These are phyloP conservation scores for Syngnathoides biaculeatus DNA, from an alignment of 2,113 vertebrate genomes.

Conservation along the genomic window DNA sequence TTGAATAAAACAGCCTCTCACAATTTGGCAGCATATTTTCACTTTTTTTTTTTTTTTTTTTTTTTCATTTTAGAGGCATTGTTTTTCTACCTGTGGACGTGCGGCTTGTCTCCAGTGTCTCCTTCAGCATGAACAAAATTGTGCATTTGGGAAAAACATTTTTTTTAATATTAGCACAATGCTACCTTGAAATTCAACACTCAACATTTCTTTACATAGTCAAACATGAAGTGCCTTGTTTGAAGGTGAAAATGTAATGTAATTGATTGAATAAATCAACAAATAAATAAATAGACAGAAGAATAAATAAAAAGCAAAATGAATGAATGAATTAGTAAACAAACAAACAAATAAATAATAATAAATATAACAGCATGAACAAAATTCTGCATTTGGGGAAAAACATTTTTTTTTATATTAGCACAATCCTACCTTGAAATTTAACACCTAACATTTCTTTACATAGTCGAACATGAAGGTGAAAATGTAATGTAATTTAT, in stretches of 20 bases:
- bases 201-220: neutral
- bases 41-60: slow-evolving; percentile 18
- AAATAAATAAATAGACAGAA: too few species aligned
- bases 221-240: neutral
- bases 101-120: neutral
- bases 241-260: neutral
- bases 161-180: neutral
- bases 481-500: too few species aligned
- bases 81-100: neutral
- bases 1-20: slow-evolving; percentile 59
- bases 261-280: too few species aligned
- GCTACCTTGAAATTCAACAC: neutral
- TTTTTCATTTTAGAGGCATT: neutral
- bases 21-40: slow-evolving; percentile 39
- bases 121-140: neutral
- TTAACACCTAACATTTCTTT: too few species aligned
- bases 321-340: too few species aligned
- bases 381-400: too few species aligned
- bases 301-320: too few species aligned
- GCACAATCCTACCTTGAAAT: too few species aligned
- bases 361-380: too few species aligned
- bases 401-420: too few species aligned
- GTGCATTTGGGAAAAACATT: neutral
- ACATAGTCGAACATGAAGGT: too few species aligned
- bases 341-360: too few species aligned